Percentiles rank a stretch among this genome's conserved stretches.
Evolutionary conservation across 2,888 invertebrate species (phyloP).

Genomic region (Norana najaformis): DNA sequence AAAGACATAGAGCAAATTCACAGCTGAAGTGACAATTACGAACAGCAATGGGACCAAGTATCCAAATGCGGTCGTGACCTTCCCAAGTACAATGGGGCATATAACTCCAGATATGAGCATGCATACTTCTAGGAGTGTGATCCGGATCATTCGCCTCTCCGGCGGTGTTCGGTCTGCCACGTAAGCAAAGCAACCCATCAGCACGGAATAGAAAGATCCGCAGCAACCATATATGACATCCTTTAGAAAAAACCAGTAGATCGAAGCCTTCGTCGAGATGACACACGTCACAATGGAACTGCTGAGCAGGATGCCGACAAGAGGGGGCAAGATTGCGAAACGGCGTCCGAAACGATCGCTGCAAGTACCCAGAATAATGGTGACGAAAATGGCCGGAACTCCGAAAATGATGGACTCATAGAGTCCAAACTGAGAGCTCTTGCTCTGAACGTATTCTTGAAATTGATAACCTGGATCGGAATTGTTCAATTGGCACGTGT

Average conservation of each 20-base stretch:
- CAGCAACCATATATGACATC: constrained; percentile 31
- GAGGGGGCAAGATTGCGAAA: constrained; percentile 38
- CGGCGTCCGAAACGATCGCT: constrained; percentile 41
- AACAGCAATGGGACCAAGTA: constrained; percentile 33
- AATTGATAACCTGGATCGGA: constrained; percentile 29
- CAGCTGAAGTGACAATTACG: neutral
- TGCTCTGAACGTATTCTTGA: constrained; percentile 31
- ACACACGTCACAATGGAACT: constrained; percentile 25
- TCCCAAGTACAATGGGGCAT: constrained; percentile 29
- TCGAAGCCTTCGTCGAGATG: constrained; percentile 27
- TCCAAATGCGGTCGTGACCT: constrained; percentile 27
- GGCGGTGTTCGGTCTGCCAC: constrained; percentile 39
- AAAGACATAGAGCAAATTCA: constrained; percentile 36
- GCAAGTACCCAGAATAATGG: constrained; percentile 38
- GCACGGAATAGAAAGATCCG: constrained; percentile 31
- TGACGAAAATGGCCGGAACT: constrained; percentile 38
- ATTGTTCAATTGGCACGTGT: constrained; percentile 22
- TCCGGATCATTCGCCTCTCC: constrained; percentile 34
- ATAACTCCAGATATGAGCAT: constrained; percentile 34
- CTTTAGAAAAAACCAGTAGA: constrained; percentile 34
- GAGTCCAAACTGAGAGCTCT: constrained; percentile 31
- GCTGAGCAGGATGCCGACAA: constrained; percentile 30
- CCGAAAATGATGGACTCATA: neutral
- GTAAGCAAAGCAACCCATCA: constrained; percentile 40
- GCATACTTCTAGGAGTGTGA: constrained; percentile 38